Evolutionary conservation across 2,888 invertebrate genomes (phyloP), one percentile per base, ranked within the genome.

Genomic region (Helicoverpa assulta): DNA sequence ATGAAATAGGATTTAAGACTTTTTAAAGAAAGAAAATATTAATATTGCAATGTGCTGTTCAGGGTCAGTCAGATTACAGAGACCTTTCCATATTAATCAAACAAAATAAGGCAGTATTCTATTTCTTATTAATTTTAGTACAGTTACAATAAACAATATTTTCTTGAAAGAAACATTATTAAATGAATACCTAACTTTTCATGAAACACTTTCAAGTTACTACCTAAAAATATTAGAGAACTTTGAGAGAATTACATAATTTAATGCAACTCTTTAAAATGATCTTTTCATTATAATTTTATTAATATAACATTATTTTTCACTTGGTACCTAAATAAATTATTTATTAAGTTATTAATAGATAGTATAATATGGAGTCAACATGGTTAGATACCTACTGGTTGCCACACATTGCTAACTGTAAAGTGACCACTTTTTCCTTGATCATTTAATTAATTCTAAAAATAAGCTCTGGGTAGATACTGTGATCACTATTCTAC

Each of bases 371-470:
- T 47, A 2, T 47, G 16, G 4, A 47, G 5, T 47, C 16, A 47
- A n/a, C 47, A 47, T 18, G 12, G 19, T n/a, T 43, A 29, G 1
- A 67, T 57, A 26, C 26, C 26, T 26, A 26, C 14, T 40, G 40
- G 10, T 16, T 43, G 6, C 5, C 19, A 18, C n/a, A 47, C 21
- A 66, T 47, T 57, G 37, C 8, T 70, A 66, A 29, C 37, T 53
- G 53, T 53, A 58, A 58, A 75, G 37, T 67, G 50, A 37, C 21
- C 29, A 67, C 37, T 67, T 58, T 74, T 75, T 68, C 54, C 76
- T 75, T 67, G 40, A 59, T 21, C 21, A 72, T 55, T 51, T 55
- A 7, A 50, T 59, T 26, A n/a, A 43, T 55, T 43, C 68, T 76
- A 51, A 55, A 59, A 55, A 68, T 76, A 55, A 43, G 43, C 33